Conservation (phyloP, 2,888 invertebrate genomes). For the Rotaria socialis region DNA sequence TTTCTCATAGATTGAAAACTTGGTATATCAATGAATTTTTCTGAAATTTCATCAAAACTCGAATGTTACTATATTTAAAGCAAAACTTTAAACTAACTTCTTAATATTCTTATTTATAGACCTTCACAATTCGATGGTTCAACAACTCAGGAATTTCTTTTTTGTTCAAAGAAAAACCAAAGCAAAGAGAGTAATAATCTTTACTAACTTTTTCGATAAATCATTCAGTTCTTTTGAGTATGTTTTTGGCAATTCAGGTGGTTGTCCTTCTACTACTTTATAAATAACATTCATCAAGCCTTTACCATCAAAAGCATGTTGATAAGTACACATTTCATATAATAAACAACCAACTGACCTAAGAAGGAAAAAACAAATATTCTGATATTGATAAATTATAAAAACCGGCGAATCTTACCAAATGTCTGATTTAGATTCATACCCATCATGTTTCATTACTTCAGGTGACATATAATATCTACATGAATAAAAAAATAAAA, state of each 20-base stretch:
- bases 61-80: no score
- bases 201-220: slow-evolving; percentile 53
- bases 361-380: slow-evolving; percentile 45
- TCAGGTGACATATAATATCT: slow-evolving; percentile 60
- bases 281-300: slow-evolving; percentile 60
- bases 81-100: no score
- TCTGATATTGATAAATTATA: background rate
- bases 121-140: no score
- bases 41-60: no score
- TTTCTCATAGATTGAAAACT: no score
- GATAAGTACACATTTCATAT: slow-evolving; percentile 57
- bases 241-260: slow-evolving; percentile 54
- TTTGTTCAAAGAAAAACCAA: no score
- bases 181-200: slow-evolving; percentile 37
- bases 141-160: no score
- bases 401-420: slow-evolving; percentile 52
- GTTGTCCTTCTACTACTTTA: slow-evolving; percentile 58
- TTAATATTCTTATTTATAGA: no score
- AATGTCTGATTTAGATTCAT: slow-evolving; percentile 60
- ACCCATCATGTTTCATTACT: slow-evolving; percentile 60
- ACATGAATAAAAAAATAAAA: background rate
- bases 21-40: no score
- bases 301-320: slow-evolving; percentile 58
- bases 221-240: slow-evolving; percentile 55
- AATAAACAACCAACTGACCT: slow-evolving; percentile 60